Base-by-base conservation (phyloP, 2,888 invertebrate species). In the Oligia latruncula region DNA sequence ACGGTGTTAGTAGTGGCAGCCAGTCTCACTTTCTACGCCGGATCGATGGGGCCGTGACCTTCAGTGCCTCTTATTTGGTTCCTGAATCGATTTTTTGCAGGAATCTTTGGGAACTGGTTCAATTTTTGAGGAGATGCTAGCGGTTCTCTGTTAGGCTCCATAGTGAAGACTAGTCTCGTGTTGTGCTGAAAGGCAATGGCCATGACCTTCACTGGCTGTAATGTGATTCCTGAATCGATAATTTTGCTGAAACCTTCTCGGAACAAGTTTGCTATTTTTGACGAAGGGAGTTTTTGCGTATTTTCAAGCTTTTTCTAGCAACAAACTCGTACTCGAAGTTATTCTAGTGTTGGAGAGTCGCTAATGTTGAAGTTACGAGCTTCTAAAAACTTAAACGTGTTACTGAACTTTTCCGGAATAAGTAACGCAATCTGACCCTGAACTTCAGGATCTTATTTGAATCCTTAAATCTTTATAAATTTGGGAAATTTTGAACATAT, bases 21-120 rank as follows among this genome's bases (percentile, higher is more conserved):
- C 95, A 94, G 95, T 96, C 97, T 97, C 97, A 96, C 97, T 97
- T 97, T 97, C 96, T 96, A 95, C 96, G 94, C 90, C 94, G 95
- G 96, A 96, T 97, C 97, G 97, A 97, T 97, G 96, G 92, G 96
- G 95, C 97, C 97, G 94, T 97, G 97, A 97, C 97, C 96, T 97
- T 97, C 96, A 95, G 93, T 94, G 94, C 94, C 95, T 95, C 95
- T 95, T 95, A 95, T 95, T 95, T 93, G 94, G 93, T 92, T 94
- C 93, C 94, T 93, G 93, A 91, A 93, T 94, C 94, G 94, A 95
- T 94, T 94, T 94, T 95, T 96, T 95, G 73, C 83, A 83, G 77
- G 78, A 67, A 76, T 73, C 87, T 88, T 80, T 75, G 40, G 60
- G 11, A 84, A 73, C 64, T 29, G 17, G 71, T 80, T 84, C 79